Percentiles rank a stretch among this genome's conserved stretches.
Conservation (phyloP, 1,140 invertebrate species). For the Paraescarpia echinospica region DNA sequence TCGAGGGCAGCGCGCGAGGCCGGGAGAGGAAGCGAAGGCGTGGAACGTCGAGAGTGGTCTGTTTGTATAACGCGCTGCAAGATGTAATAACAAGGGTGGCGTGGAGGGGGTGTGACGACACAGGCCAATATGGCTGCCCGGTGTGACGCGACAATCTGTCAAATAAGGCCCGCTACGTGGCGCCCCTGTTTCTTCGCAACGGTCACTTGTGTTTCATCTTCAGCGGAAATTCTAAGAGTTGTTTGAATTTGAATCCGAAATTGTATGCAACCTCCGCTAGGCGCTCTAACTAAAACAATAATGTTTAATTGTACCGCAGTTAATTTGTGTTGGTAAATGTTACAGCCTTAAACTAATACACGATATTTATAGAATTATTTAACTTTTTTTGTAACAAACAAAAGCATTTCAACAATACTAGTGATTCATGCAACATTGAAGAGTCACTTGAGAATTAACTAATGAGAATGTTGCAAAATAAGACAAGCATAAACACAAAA, state of each 20-base stretch:
- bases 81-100: neutral
- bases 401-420: neutral
- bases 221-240: no score
- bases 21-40: neutral
- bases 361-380: no score
- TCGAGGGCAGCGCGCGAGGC: neutral
- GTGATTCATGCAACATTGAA: neutral
- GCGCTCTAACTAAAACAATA: neutral
- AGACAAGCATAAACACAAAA: neutral
- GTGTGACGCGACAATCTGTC: neutral
- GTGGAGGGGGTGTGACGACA: neutral
- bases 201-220: no score
- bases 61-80: neutral
- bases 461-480: neutral
- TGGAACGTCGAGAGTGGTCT: neutral
- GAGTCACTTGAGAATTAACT: neutral
- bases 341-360: neutral
- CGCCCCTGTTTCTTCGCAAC: neutral
- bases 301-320: neutral
- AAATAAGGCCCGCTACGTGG: neutral
- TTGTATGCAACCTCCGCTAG: neutral
- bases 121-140: neutral
- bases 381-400: neutral
- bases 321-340: neutral
- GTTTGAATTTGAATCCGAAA: neutral